Conservation (phyloP, 64 coral and sea anemone genomes). For the Stichodactyla helianthus region DNA sequence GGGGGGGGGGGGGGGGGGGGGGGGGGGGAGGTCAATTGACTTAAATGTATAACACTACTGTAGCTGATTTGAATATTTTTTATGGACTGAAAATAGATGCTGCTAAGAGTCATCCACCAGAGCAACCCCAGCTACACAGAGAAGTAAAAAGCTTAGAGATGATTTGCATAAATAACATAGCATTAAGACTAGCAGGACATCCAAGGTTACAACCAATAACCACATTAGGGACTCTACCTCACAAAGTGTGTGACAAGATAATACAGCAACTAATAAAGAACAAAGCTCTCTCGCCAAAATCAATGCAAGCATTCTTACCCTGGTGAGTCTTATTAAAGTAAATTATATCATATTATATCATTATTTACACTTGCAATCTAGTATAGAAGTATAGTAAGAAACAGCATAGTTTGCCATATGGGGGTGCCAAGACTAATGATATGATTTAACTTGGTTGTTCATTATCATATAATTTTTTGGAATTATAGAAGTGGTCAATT, state of each 20-base stretch:
- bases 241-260: slow-evolving; percentile 76
- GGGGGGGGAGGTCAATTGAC: neutral
- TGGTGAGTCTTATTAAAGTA: slow-evolving; percentile 46
- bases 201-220: slow-evolving; percentile 44
- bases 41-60: no score
- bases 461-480: no score
- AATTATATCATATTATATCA: no score
- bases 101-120: neutral
- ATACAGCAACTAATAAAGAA: slow-evolving; percentile 66
- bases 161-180: slow-evolving; percentile 63
- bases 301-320: slow-evolving; percentile 74
- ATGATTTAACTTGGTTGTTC: no score
- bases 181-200: slow-evolving; percentile 62
- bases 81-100: neutral
- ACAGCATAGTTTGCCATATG: no score
- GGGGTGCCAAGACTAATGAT: no score
- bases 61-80: neutral
- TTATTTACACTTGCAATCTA: no score
- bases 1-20: no score
- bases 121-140: slow-evolving; percentile 39
- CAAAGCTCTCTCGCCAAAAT: slow-evolving; percentile 75
- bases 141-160: slow-evolving; percentile 53
- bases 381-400: no score
- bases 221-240: slow-evolving; percentile 64
- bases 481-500: no score